Conservation (phyloP, 2,888 invertebrate genomes). For the Stramonita haemastoma region DNA sequence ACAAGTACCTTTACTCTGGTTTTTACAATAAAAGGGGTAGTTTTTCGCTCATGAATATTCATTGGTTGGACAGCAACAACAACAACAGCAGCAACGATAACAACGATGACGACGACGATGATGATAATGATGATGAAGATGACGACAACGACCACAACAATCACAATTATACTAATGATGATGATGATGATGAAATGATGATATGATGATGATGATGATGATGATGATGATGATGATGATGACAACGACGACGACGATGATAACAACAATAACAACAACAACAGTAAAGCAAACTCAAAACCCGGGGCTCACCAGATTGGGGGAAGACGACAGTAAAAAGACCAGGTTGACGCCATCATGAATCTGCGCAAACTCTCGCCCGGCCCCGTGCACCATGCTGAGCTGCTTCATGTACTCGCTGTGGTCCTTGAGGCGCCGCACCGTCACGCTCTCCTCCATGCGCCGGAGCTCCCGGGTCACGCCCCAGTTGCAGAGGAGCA, state of each 20-base stretch:
- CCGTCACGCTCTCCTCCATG: conserved; percentile 51
- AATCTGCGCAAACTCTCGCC: conserved; percentile 52
- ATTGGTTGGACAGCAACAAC: no score
- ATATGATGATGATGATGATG: neutral
- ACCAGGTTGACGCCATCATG: conserved; percentile 52
- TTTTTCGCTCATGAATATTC: no score
- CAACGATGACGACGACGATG: neutral
- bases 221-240: neutral
- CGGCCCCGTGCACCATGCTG: conserved; percentile 45
- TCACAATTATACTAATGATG: neutral
- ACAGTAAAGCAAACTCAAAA: neutral
- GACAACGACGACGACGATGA: neutral
- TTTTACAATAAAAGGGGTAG: no score
- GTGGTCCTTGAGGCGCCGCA: conserved; percentile 44
- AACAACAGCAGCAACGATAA: no score
- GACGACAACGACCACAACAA: neutral
- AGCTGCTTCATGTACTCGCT: conserved; percentile 38
- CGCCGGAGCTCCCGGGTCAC: conserved; percentile 48
- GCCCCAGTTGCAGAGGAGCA: conserved; percentile 51
- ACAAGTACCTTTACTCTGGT: no score
- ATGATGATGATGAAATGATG: neutral
- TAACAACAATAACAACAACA: neutral
- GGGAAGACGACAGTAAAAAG: conserved; percentile 47
- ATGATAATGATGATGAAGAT: neutral
- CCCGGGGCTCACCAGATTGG: conserved; percentile 45